phyloP scores from a whole-genome alignment of 2,888 invertebrate genomes.

The Sphinx pinastri region DNA sequence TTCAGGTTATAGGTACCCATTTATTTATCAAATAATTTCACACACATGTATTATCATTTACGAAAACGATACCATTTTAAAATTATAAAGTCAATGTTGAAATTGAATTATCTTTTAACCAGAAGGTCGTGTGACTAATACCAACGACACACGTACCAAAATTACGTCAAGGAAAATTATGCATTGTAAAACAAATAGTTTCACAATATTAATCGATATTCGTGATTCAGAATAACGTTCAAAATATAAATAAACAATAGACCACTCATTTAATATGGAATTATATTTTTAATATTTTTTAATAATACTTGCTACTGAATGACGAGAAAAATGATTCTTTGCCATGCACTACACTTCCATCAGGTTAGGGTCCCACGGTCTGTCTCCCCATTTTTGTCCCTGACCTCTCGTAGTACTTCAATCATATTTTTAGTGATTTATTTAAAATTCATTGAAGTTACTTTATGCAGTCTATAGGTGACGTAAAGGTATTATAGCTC shows the following conservation, averaged over 20 bases:
- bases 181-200: background rate
- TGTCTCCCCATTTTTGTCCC: no score
- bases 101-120: constrained; percentile 28
- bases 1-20: no score
- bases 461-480: no score
- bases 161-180: constrained; percentile 41
- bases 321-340: no score
- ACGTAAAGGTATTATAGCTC: no score
- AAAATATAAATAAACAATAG: background rate
- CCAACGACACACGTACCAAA: constrained; percentile 48
- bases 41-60: constrained; percentile 2
- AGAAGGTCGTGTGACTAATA: constrained; percentile 61
- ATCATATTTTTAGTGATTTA: no score
- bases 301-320: no score
- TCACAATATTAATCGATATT: background rate
- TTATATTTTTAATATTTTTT: no score
- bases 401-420: no score
- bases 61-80: constrained; percentile 6
- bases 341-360: no score
- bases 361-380: no score
- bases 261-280: background rate
- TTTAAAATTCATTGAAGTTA: no score
- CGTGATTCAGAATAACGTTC: background rate
- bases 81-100: constrained; percentile 22
- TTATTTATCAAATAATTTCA: background rate